A percentile compares a stretch with the other conserved stretches of the same genome.
Conservation (phyloP, 2,113 vertebrate genomes). For the Agelaius tricolor region DNA sequence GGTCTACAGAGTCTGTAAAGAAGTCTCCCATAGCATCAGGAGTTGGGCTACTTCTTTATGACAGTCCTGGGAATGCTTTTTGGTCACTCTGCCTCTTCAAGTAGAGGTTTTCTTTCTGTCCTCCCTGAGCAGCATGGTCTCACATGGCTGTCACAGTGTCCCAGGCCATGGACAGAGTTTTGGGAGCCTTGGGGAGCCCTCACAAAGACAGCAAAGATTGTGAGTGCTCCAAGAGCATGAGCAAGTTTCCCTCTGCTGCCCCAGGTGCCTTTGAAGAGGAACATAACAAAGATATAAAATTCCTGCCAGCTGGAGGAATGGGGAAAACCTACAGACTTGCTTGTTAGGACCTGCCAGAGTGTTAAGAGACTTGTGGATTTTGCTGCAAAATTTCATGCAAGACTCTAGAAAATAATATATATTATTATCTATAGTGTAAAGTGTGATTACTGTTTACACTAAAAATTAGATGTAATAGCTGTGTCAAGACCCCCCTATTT, state of each 20-base stretch:
- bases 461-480: not conserved
- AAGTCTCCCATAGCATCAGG: not conserved
- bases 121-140: not conserved
- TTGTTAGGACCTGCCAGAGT: not conserved
- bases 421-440: not conserved
- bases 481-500: not conserved
- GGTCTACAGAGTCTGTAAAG: not conserved
- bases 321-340: not conserved
- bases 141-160: not conserved
- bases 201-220: not conserved
- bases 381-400: not conserved
- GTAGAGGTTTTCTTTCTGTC: not conserved
- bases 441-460: not conserved
- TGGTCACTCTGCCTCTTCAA: not conserved
- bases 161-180: accelerated
- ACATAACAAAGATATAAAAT: not conserved
- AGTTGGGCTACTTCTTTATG: too few relatives aligned
- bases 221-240: not conserved
- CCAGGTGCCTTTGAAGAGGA: accelerated
- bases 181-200: not conserved
- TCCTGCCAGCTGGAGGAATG: not conserved
- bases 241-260: not conserved
- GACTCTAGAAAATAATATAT: not conserved
- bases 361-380: not conserved
- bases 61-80: not conserved